Base-by-base conservation (phyloP, 2,113 vertebrate species). In the Tachycineta bicolor region DNA sequence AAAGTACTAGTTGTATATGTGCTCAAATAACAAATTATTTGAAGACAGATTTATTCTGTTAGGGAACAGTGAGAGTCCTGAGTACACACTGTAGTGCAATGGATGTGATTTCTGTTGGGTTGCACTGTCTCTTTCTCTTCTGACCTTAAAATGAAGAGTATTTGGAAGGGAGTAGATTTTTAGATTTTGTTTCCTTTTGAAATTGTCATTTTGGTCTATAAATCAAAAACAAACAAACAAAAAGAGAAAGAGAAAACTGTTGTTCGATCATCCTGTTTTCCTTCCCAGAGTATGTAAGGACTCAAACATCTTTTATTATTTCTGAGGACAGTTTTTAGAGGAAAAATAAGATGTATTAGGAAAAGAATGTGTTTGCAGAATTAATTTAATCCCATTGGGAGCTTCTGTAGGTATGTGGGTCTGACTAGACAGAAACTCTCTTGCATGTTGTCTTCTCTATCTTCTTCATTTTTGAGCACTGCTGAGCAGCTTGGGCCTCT, bases 391-490 rank as follows among this genome's bases (percentile, higher is more conserved):
- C 56, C 44, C 25, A 47, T n/a, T 70, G 46, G 81, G 43, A 67
- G 60, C 28, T 67, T 83, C 33, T 52, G 7, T 60, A 83, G 67
- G 28, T 81, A 59, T 33, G 28, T 79, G 58, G 59, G 43, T 88
- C 39, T 82, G n/a, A 83, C 39, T 91, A 80, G 34, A 78, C 70
- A 79, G 87, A 95, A 92, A 70, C 93, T 97, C 63, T 97, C 84
- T 85, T 95, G 98, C 98, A 98, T 97, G 97, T 82, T 91, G 53
- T 78, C 94, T 96, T 97, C 92, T 97, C 91, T 94, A 64, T 96
- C 94, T 93, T 94, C 92, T 89, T 96, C 78, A 82, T 82, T 90
- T 91, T 77, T 60, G 67, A 94, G 82, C 89, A 59, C 89, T 85
- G 95, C 92, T 96, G 83, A 97, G 77, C 84, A 96, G 97, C 97